Conservation (phyloP, 2,797 vertebrate genomes). For the Sebastes minor region DNA sequence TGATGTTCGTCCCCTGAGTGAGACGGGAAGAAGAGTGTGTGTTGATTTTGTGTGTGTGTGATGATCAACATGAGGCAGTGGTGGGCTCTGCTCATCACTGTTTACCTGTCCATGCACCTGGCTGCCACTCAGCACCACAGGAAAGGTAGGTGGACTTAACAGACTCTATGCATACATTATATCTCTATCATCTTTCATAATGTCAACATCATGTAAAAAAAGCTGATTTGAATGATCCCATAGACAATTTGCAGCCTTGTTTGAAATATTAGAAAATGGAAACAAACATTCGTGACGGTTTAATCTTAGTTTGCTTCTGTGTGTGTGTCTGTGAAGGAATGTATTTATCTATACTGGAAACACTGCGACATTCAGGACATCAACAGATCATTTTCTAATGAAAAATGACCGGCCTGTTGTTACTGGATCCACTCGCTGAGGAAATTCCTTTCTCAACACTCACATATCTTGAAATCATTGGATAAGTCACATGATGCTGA, state of each 20-base stretch:
- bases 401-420: constrained; percentile 43
- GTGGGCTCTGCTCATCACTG: constrained; percentile 50
- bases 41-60: neutral
- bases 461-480: neutral
- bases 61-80: constrained; percentile 50
- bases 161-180: neutral
- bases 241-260: neutral
- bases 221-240: neutral
- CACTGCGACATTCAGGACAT: neutral
- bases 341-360: constrained; percentile 16
- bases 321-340: constrained; percentile 2
- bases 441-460: constrained; percentile 60
- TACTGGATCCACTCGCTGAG: constrained; percentile 47
- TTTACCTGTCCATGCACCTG: constrained; percentile 63
- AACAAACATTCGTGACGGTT: neutral
- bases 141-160: constrained; percentile 73
- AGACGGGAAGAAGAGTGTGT: constrained; percentile 1
- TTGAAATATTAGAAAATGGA: neutral
- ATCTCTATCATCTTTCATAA: too few relatives aligned
- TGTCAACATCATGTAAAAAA: neutral
- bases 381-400: constrained; percentile 26
- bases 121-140: constrained; percentile 67
- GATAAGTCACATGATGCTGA: neutral
- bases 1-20: constrained; percentile 3
- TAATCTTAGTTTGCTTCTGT: neutral